Base-by-base conservation (phyloP, 53 echinoderm and acorn worm genomes). In the Apostichopus leukothele region DNA sequence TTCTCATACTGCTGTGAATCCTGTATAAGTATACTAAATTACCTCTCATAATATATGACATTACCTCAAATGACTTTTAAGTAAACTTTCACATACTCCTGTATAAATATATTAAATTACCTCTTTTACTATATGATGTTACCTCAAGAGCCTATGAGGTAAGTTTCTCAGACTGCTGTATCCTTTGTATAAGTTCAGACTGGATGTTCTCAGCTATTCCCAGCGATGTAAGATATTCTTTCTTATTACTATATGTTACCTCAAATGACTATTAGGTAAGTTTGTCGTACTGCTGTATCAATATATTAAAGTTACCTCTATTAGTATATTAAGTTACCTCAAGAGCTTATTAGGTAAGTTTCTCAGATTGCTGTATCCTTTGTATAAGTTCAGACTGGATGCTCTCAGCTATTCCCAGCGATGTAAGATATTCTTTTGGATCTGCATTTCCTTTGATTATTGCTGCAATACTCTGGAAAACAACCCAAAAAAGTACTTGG, bases 401-500 rank as follows among this genome's bases (percentile, higher is more conserved):
- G 55, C 81, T 81, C n/a, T 54, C 81, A n/a, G 57, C 81, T 7
- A 81, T 81, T 21, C 81, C 55, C 12, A 81, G 7, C 39, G 81
- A 81, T 18, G 55, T 81, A 50, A 81, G 59, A 20, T 55, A 81
- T 25, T 81, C 81, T 7, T 25, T 81, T 0, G 54, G 81, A 59
- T 81, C 81, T 11, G 81, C n/a, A 5, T 9, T 81, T 81, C 59
- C 81, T 81, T 59, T 81, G 9, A 81, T 23, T 51, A 81, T 81
- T 59, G 53, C 18, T 81, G 81, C 53, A 20, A 81, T 53, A 51
- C 55, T 51, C 81, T 81, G 52, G 5, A 71, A 71, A 71, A 18
- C 7, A 9, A 57, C 39, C 39, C 39, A 10, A 0, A 57, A 57
- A 26, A 50, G 13, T 76, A 39, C 21, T 7, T 0, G 76, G 27